Percentiles rank a stretch among this genome's conserved stretches.
Evolutionary conservation across 2,888 invertebrate species (phyloP).

Genomic region (Tipula confusa): DNA sequence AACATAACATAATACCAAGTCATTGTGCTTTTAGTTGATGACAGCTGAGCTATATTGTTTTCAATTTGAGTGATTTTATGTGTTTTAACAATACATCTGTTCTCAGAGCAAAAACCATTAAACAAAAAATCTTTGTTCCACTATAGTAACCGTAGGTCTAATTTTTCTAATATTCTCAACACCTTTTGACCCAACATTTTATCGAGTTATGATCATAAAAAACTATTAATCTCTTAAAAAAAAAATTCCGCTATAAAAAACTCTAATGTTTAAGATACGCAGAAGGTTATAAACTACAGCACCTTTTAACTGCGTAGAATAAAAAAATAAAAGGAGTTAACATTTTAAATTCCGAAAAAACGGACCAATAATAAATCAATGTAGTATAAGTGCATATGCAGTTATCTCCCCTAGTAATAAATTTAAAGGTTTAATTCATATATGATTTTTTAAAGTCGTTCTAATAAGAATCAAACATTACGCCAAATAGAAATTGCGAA

Average conservation of each 20-base stretch:
- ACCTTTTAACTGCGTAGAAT: not conserved
- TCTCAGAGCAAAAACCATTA: no score
- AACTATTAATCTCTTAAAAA: no score
- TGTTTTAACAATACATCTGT: no score
- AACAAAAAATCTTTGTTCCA: no score
- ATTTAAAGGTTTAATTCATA: not conserved
- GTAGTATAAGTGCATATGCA: not conserved
- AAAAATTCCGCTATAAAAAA: not conserved
- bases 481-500: not conserved
- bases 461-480: not conserved
- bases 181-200: no score
- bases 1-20: no score
- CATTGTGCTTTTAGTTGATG: no score
- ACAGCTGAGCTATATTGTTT: no score
- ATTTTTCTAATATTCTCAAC: no score
- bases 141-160: no score
- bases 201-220: no score
- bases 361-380: not conserved
- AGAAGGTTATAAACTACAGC: not conserved
- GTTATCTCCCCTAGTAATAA: not conserved
- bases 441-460: not conserved
- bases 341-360: not conserved
- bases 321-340: not conserved
- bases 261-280: not conserved
- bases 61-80: no score